Evolutionary conservation across 2,888 invertebrate species (phyloP).

Genomic region (Cantharis flavilabris): DNA sequence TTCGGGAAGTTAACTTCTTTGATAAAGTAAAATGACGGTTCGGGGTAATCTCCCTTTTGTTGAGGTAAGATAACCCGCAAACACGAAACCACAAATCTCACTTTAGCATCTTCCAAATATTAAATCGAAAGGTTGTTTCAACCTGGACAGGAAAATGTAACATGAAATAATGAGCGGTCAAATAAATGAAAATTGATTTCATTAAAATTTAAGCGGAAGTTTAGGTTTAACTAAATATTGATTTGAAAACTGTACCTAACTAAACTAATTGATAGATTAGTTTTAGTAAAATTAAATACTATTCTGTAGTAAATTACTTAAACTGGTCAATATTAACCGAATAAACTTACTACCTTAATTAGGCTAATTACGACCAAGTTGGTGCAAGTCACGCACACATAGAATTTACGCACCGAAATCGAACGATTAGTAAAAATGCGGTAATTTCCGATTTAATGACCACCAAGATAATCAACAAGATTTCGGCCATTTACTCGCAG

Average conservation of each 20-base stretch:
- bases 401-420: background rate
- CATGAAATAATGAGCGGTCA: background rate
- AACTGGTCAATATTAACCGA: background rate
- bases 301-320: background rate
- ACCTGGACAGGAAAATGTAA: too few relatives aligned
- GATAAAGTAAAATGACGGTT: background rate
- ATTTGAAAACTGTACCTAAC: background rate
- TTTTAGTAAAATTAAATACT: background rate
- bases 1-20: background rate
- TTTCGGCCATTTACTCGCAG: background rate
- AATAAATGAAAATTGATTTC: background rate
- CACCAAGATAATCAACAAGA: background rate
- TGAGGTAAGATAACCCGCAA: background rate
- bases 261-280: background rate
- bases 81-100: background rate
- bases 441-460: background rate
- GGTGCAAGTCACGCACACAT: background rate
- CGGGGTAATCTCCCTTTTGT: background rate
- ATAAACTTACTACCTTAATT: background rate
- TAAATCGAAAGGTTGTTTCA: background rate
- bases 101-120: background rate
- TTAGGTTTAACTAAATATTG: background rate
- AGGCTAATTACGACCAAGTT: background rate
- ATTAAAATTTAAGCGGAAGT: background rate
- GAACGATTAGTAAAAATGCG: background rate